Evolutionary conservation across 37 sponge, comb jelly and placozoan genomes (phyloP).

Genomic region (Hormiphora californensis): DNA sequence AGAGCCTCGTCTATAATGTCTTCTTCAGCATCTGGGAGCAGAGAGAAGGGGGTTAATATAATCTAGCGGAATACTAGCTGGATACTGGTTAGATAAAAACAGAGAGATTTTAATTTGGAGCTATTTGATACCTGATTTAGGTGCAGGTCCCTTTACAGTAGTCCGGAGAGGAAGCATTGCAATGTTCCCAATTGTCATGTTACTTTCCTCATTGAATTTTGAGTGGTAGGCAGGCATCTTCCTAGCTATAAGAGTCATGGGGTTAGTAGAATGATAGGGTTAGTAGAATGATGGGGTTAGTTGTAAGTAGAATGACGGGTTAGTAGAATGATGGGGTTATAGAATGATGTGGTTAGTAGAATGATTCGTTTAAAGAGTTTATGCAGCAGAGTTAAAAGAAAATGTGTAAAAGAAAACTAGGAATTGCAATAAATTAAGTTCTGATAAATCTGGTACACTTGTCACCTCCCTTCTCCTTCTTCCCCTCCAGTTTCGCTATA

Average conservation of each 20-base stretch:
- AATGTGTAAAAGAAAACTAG: no score
- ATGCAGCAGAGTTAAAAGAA: no score
- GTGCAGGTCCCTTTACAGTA: conserved; percentile 89
- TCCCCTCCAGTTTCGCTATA: conserved; percentile 72
- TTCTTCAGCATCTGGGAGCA: conserved; percentile 52
- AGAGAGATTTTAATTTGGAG: neutral
- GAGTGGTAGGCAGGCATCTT: conserved; percentile 99
- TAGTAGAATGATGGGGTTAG: no score
- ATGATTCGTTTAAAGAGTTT: no score
- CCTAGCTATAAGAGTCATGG: no score
- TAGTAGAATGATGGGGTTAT: no score
- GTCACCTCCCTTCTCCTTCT: conserved; percentile 68
- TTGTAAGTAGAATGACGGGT: no score
- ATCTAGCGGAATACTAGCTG: neutral
- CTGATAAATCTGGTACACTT: conserved; percentile 62
- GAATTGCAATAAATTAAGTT: neutral
- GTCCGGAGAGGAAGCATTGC: conserved; percentile 85
- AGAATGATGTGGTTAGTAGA: no score
- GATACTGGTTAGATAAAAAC: neutral
- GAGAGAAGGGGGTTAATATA: neutral
- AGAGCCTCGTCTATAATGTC: conserved; percentile 96
- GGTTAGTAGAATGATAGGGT: no score
- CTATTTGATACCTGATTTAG: conserved; percentile 65
- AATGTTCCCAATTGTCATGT: conserved; percentile 72
- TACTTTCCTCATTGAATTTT: conserved; percentile 65